These are phyloP conservation scores for Hippopotamus amphibius DNA, from an alignment of 2,113 vertebrate species.

Conservation along the genomic window DNA sequence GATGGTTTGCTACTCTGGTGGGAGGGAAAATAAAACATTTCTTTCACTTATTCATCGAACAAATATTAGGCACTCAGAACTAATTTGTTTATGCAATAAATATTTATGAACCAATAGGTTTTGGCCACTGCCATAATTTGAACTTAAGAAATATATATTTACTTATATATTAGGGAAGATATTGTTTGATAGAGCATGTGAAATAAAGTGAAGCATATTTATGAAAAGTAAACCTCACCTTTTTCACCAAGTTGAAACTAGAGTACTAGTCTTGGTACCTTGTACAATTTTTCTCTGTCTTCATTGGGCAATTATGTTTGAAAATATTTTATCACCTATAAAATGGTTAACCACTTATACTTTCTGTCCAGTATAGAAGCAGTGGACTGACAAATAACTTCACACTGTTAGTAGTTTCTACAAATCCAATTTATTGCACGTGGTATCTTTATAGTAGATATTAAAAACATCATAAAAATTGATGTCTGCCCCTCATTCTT, in stretches of 20 bases:
- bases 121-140: conserved; percentile 50
- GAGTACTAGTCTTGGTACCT: not conserved
- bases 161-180: conserved; percentile 36
- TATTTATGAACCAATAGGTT: conserved; percentile 45
- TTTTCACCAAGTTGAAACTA: conserved; percentile 45
- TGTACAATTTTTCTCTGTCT: conserved; percentile 34
- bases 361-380: conserved; percentile 29
- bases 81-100: conserved; percentile 51
- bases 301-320: conserved; percentile 58
- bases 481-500: conserved; percentile 37
- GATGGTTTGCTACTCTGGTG: not conserved
- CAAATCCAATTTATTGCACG: conserved; percentile 66
- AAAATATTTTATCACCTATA: conserved; percentile 36
- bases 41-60: not conserved
- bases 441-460: conserved; percentile 43
- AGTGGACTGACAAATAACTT: conserved; percentile 20
- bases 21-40: not conserved
- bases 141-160: conserved; percentile 49
- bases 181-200: conserved; percentile 63
- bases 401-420: conserved; percentile 41
- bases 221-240: conserved; percentile 46
- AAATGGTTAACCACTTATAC: not conserved
- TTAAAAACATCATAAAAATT: conserved; percentile 48
- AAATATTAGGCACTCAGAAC: not conserved
- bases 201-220: conserved; percentile 54